These are phyloP conservation scores for Diuraphis noxia DNA, from an alignment of 1,140 invertebrate genomes.

Conservation along the genomic window DNA sequence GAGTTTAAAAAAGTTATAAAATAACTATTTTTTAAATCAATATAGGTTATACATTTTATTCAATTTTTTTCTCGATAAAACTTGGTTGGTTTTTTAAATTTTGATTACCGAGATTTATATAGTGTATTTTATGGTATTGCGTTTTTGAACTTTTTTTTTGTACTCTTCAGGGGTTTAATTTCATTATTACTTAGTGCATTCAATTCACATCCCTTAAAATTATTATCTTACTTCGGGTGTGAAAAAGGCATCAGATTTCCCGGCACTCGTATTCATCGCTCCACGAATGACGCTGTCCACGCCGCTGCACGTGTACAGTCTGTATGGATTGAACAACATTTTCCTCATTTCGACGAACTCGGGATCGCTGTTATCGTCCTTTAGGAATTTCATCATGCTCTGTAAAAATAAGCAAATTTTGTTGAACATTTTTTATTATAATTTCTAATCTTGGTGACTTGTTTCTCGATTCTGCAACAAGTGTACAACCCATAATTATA, in stretches of 20 bases:
- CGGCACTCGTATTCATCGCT: conserved; percentile 69
- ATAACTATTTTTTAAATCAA: too few relatives aligned
- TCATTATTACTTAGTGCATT: neutral
- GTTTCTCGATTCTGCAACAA: too few relatives aligned
- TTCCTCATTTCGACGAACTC: conserved; percentile 75
- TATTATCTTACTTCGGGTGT: conserved; percentile 66
- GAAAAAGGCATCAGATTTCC: conserved; percentile 71
- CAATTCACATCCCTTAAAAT: neutral
- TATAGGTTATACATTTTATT: too few relatives aligned
- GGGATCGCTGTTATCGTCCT: conserved; percentile 65
- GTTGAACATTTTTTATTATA: neutral
- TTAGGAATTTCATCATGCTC: conserved; percentile 71
- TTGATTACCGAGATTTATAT: too few relatives aligned
- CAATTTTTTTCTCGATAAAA: too few relatives aligned
- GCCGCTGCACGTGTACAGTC: conserved; percentile 67
- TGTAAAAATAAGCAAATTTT: conserved; percentile 51
- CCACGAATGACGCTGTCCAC: conserved; percentile 68
- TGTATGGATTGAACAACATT: conserved; percentile 82
- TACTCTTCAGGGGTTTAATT: too few relatives aligned
- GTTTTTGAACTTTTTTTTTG: neutral
- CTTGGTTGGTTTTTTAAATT: too few relatives aligned
- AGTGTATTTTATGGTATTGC: too few relatives aligned
- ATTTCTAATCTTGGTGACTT: too few relatives aligned
- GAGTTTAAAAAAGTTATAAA: too few relatives aligned
- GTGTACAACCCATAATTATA: too few relatives aligned